Evolutionary conservation across 2,113 vertebrate genomes (phyloP), one percentile per base, ranked within the genome.

Genomic region (Eidolon helvum): DNA sequence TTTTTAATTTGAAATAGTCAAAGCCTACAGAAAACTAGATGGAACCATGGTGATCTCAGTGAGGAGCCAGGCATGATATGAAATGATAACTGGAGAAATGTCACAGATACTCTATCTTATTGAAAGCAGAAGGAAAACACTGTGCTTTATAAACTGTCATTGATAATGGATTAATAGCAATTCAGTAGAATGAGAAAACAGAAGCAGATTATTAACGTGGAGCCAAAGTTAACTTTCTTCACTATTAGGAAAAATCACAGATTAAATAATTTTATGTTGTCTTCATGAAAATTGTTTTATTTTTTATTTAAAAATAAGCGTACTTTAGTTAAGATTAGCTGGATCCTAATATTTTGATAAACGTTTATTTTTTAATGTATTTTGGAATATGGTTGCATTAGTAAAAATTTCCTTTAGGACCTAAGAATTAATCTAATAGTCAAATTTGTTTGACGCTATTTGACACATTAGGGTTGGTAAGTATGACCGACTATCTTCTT

Each of bases 101-200:
- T 33, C 78, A 55, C 0, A n/a, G 57, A 26, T 83, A 1, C 72
- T 97, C 10, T 95, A 0, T 91, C 28, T 61, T 97, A n/a, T 1
- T 97, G 43, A 92, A 89, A 96, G n/a, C 3, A 97, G 83, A 91
- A 89, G 21, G 72, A 82, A 85, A 48, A 55, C 93, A 50, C 7
- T 45, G 4, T 38, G 55, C 28, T 78, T 95, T 96, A 90, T 85
- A 84, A 95, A 87, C 43, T 95, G 59, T 50, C 14, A 0, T 38
- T 92, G 40, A 66, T 98, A 93, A 94, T 95, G 12, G 8, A 21
- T 97, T 96, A 92, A 63, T 74, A 97, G 28, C 33, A 91, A 10
- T 80, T 98, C 10, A 95, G 0, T 43, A 91, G 40, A 85, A 80
- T 68, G 43, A 85, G 91, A 84, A 97, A 96, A 71, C 1, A 87